Conservation (phyloP, 2,888 invertebrate species). For the Harpalus rubripes region DNA sequence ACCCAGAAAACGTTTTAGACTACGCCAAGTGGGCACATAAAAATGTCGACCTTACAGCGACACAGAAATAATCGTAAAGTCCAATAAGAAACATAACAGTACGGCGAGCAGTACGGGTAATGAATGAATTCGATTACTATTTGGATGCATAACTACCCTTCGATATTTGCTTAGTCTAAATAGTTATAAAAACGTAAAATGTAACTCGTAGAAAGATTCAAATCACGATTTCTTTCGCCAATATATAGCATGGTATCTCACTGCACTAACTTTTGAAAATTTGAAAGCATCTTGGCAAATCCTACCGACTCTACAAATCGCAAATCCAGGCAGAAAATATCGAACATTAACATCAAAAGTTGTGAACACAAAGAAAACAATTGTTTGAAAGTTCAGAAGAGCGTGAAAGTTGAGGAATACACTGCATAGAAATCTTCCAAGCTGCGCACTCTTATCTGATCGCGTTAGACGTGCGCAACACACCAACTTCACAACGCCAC, state of each 20-base stretch:
- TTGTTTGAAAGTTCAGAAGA: slow-evolving; percentile 51
- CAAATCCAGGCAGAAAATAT: slow-evolving; percentile 49
- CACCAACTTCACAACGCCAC: not conserved
- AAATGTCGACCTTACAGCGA: too few species aligned
- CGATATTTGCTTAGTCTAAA: too few species aligned
- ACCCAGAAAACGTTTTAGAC: too few species aligned
- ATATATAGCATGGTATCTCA: too few species aligned
- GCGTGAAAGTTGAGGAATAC: slow-evolving; percentile 57
- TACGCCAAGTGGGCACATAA: too few species aligned
- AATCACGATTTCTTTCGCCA: not conserved
- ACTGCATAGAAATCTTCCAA: slow-evolving; percentile 31
- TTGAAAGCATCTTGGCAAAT: not conserved
- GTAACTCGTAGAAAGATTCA: not conserved
- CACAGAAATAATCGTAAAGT: too few species aligned
- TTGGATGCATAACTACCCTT: too few species aligned
- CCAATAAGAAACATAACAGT: too few species aligned
- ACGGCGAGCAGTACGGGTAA: too few species aligned
- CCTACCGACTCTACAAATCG: slow-evolving; percentile 17
- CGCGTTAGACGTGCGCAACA: not conserved
- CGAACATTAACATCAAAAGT: slow-evolving; percentile 62
- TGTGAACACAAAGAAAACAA: slow-evolving; percentile 53
- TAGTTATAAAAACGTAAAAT: not conserved
- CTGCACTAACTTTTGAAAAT: not conserved
- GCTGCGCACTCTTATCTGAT: slow-evolving; percentile 16
- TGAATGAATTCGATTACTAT: too few species aligned